A percentile compares a stretch with the other conserved stretches of the same genome.
These are phyloP conservation scores for Brachymystax lenok DNA, from an alignment of 2,797 vertebrate genomes.

Conservation along the genomic window DNA sequence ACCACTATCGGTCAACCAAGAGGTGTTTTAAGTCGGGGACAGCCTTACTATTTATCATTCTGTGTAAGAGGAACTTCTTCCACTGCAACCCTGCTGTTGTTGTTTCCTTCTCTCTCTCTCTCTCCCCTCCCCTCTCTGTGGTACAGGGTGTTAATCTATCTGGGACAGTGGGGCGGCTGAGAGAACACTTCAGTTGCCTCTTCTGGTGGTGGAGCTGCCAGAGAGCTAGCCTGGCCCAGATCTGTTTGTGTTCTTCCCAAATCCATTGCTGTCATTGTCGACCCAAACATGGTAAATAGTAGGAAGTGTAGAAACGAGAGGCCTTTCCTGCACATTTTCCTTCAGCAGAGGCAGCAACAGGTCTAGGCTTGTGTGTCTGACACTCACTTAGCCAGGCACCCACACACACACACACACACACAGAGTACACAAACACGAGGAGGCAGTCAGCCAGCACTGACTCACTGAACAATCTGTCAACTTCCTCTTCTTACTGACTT, in stretches of 20 bases:
- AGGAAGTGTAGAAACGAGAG: not conserved
- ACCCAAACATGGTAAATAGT: not conserved
- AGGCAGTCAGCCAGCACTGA: not conserved
- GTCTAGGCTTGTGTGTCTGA: constrained; percentile 15
- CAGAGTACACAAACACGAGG: not conserved
- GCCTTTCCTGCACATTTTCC: not conserved
- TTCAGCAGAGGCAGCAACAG: not conserved
- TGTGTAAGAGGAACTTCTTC: not conserved
- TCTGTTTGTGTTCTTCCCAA: not conserved
- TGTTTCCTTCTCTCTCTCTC: not conserved
- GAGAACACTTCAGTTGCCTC: not conserved
- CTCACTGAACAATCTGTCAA: constrained; percentile 20
- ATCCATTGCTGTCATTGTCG: not conserved
- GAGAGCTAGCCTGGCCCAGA: not conserved
- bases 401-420: constrained; percentile 1
- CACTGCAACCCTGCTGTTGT: not conserved
- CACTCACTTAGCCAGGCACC: constrained; percentile 10
- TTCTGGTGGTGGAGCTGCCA: not conserved
- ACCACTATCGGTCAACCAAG: too few species aligned
- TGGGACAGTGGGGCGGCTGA: constrained; percentile 21
- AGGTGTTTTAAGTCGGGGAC: too few species aligned
- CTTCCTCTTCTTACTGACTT: constrained; percentile 54
- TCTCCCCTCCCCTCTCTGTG: not conserved
- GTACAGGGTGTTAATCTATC: constrained; percentile 38
- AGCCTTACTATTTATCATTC: not conserved